A percentile compares a stretch with the other conserved stretches of the same genome.
Evolutionary conservation across 2,797 vertebrate genomes (phyloP).

Genomic region (Gastrophryne carolinensis): DNA sequence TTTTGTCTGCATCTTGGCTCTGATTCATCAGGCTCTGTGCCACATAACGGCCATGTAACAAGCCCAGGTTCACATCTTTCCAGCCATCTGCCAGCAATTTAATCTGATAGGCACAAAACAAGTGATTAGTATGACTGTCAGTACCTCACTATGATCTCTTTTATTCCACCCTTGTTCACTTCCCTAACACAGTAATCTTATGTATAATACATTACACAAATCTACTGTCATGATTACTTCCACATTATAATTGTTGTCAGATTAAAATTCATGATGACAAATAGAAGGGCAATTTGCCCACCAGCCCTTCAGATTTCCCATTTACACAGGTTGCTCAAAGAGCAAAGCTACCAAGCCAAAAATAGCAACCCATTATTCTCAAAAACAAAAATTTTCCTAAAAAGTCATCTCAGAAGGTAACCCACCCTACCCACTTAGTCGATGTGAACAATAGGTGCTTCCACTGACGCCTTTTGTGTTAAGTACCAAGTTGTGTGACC

Average conservation of each 20-base stretch:
- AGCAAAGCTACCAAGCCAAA: too few relatives aligned
- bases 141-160: slow-evolving; percentile 21
- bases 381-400: too few relatives aligned
- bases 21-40: slow-evolving; percentile 76
- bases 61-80: slow-evolving; percentile 79
- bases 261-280: not conserved
- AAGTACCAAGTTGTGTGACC: too few relatives aligned
- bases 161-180: slow-evolving; percentile 29
- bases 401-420: too few relatives aligned
- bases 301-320: too few relatives aligned
- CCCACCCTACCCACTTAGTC: too few relatives aligned
- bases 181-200: slow-evolving; percentile 16
- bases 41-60: slow-evolving; percentile 79
- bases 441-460: too few relatives aligned
- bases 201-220: slow-evolving; percentile 33
- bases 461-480: too few relatives aligned
- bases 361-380: too few relatives aligned
- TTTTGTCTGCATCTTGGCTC: slow-evolving; percentile 68
- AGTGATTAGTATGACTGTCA: slow-evolving; percentile 48
- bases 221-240: slow-evolving; percentile 22
- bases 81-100: slow-evolving; percentile 77
- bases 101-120: slow-evolving; percentile 60
- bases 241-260: slow-evolving; percentile 1
- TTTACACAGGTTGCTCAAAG: too few relatives aligned
- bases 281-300: not conserved